Evolutionary conservation across 1,140 invertebrate genomes (phyloP).

Genomic region (Oreohelix idahoensis): DNA sequence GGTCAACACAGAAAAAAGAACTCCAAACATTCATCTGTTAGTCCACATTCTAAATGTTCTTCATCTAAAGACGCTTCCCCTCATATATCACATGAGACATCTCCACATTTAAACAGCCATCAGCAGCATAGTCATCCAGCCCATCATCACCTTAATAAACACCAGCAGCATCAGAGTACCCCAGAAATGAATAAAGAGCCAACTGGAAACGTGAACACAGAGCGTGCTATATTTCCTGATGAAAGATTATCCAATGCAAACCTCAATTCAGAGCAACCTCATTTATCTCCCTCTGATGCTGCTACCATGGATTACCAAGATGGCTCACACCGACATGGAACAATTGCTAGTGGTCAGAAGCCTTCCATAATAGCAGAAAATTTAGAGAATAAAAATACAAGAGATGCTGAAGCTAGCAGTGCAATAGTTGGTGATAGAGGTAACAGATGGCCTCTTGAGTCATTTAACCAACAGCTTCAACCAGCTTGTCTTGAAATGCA

Average conservation of each 20-base stretch:
- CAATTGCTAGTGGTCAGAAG: neutral
- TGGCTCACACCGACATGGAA: neutral
- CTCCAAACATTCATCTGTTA: neutral
- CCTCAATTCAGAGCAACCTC: neutral
- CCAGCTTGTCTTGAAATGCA: neutral
- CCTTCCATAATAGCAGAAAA: neutral
- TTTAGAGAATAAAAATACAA: neutral
- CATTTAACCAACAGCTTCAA: neutral
- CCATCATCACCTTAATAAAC: conserved; percentile 3
- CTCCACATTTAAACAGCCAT: neutral
- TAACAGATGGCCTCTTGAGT: neutral
- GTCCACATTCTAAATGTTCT: neutral
- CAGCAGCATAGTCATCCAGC: neutral
- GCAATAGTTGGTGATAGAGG: neutral
- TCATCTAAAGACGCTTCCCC: neutral
- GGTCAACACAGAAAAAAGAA: neutral
- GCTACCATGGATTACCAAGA: neutral
- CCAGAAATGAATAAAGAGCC: conserved; percentile 43
- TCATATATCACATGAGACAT: neutral
- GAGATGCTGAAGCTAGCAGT: neutral
- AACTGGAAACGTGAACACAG: neutral
- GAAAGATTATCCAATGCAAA: neutral
- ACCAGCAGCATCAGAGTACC: neutral
- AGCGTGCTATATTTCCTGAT: neutral
- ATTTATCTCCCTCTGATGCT: neutral